These are phyloP conservation scores for Amphimedon queenslandica DNA, from an alignment of 37 sponge, comb jelly and placozoan genomes.

Conservation along the genomic window DNA sequence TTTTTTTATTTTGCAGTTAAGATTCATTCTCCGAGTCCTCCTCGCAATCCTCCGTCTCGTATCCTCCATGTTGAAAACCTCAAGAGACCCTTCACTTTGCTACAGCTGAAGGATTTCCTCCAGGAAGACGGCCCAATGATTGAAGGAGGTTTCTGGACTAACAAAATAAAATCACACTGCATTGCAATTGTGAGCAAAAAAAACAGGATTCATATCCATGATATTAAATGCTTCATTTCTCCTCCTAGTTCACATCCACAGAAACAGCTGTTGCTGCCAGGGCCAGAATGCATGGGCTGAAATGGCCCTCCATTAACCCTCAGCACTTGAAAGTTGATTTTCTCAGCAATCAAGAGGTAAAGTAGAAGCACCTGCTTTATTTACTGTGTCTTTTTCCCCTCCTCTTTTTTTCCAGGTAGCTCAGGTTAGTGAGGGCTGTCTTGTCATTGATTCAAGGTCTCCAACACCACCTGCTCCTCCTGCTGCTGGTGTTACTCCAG, in stretches of 20 bases:
- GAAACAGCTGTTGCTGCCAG: constrained; percentile 61
- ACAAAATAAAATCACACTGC: constrained; percentile 81
- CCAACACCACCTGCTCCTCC: too few species aligned
- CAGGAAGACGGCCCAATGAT: constrained; percentile 58
- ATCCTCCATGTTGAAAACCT: constrained; percentile 74
- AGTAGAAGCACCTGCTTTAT: neutral
- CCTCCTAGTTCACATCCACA: constrained; percentile 35
- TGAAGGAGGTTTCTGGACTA: constrained; percentile 76
- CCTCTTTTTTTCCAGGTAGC: constrained; percentile 6
- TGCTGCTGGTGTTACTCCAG: too few species aligned
- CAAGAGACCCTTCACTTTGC: constrained; percentile 81
- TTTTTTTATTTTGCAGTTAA: neutral
- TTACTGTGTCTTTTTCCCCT: too few species aligned
- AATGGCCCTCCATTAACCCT: constrained; percentile 87
- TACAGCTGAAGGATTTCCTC: constrained; percentile 76
- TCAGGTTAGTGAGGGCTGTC: neutral
- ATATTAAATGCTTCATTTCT: neutral
- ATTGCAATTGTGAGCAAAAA: constrained; percentile 59
- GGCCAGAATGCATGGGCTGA: constrained; percentile 66
- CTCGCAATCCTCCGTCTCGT: constrained; percentile 39
- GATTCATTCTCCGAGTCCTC: constrained; percentile 29
- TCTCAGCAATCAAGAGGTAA: constrained; percentile 37
- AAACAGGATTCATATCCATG: neutral
- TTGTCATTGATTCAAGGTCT: neutral
- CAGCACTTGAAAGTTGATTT: constrained; percentile 66